Evolutionary conservation across 2,113 vertebrate species (phyloP).

Genomic region (Cebidichthys violaceus): DNA sequence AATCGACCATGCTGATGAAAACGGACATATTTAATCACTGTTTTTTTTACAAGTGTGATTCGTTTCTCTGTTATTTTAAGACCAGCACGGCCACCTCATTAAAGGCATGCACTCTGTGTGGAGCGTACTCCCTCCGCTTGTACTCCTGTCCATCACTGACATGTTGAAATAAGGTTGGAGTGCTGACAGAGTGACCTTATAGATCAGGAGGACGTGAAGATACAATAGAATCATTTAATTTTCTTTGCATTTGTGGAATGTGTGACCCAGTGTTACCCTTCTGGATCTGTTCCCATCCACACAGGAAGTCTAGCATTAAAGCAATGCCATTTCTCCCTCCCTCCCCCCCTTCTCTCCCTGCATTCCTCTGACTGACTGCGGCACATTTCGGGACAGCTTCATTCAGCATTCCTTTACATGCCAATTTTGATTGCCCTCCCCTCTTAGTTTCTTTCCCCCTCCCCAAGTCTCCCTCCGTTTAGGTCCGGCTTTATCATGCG

Average conservation of each 20-base stretch:
- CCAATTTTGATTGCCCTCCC: conserved; percentile 52
- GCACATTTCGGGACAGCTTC: conserved; percentile 71
- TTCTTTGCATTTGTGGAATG: conserved; percentile 67
- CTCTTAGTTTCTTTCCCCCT: conserved; percentile 19
- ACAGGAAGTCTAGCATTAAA: conserved; percentile 80
- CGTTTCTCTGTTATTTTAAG: conserved; percentile 21
- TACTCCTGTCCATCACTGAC: conserved; percentile 29
- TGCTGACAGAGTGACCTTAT: conserved; percentile 51
- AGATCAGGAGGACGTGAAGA: conserved; percentile 47
- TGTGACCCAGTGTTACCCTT: conserved; percentile 67
- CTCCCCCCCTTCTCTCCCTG: conserved; percentile 23
- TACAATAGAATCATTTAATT: conserved; percentile 25
- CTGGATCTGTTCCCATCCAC: conserved; percentile 70
- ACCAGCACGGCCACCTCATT: conserved; percentile 13
- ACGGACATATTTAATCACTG: background rate
- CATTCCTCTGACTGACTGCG: conserved; percentile 70
- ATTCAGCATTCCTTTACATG: conserved; percentile 76
- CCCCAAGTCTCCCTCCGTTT: conserved; percentile 57
- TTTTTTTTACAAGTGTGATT: conserved; percentile 1
- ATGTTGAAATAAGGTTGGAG: conserved; percentile 40
- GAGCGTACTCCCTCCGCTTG: background rate
- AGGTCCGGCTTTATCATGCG: conserved; percentile 58
- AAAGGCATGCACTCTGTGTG: background rate
- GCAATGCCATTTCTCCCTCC: conserved; percentile 45
- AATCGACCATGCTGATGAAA: conserved; percentile 18